Percentiles rank a stretch among this genome's conserved stretches.
Evolutionary conservation across 2,113 vertebrate species (phyloP).

Genomic region (Pterocles burchelli): DNA sequence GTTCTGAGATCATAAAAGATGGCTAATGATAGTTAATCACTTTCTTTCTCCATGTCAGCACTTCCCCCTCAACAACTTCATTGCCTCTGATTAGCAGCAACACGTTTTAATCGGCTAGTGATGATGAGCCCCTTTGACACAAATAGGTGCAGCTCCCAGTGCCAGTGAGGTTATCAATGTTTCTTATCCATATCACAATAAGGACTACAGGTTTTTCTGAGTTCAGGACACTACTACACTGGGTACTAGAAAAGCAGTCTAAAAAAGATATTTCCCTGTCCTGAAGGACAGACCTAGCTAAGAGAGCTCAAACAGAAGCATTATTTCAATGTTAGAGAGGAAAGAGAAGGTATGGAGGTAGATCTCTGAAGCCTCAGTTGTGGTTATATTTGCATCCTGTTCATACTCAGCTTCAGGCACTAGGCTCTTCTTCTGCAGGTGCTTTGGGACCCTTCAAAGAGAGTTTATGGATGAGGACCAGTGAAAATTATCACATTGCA

Average conservation of each 20-base stretch:
- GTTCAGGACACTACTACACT: neutral
- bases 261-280: neutral
- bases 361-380: neutral
- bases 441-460: neutral
- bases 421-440: neutral
- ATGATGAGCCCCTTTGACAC: constrained; percentile 19
- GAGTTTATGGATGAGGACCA: neutral
- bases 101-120: constrained; percentile 19
- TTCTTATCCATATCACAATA: neutral
- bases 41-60: constrained; percentile 41
- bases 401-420: neutral
- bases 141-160: neutral
- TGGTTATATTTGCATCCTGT: neutral
- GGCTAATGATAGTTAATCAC: constrained; percentile 36
- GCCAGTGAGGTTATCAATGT: neutral
- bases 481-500: neutral
- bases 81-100: constrained; percentile 8
- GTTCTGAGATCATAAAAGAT: constrained; percentile 23
- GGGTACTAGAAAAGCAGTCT: rapidly evolving
- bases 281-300: neutral
- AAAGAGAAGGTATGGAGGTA: neutral
- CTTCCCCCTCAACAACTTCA: constrained; percentile 14
- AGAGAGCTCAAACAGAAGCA: neutral
- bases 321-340: neutral
- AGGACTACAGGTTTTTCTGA: neutral